Evolutionary conservation across 2,797 vertebrate genomes (phyloP), one percentile per base, ranked within the genome.

Genomic region (Pitangus sulphuratus): DNA sequence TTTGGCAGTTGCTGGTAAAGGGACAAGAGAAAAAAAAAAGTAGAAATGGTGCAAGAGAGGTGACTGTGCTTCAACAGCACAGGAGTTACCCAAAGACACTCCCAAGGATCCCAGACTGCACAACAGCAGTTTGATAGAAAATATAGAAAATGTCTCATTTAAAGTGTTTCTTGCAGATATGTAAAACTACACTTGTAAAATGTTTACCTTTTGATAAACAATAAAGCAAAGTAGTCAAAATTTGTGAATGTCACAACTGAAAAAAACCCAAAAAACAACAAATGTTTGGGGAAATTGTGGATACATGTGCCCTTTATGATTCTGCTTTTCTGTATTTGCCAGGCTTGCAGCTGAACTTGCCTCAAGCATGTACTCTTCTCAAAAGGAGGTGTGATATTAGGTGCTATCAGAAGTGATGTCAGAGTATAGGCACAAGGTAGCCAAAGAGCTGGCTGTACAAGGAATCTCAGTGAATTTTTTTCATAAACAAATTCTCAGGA

Each of bases 1-100:
- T 54, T 76, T 74, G 62, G 35, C 14, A 54, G 44, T 28, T 5
- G 1, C 26, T 57, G 53, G 28, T 68, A 33, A 53, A 62, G 39
- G 30, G 24, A 42, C 22, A 48, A n/a, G 47, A 39, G 54, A 89
- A 85, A 18, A 62, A 82, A 84, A 62, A 82, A 84, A 92, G 31
- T 6, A 76, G 33, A 42, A 74, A 80, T 39, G 18, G 19, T 78
- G n/a, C 31, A 54, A 37, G 9, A 79, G 30, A 68, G 51, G 12
- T 44, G 24, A 37, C 64, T 25, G 39, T 62, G 19, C 56, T 87
- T 84, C 68, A 70, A 15, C 13, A 60, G 48, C 25, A 12, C 39
- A 14, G 39, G 20, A 37, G 24, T 35, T 31, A 25, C 33, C 54
- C 44, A 69, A 72, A 87, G 47, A 37, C 10, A 21, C 4, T 35